phyloP scores from a whole-genome alignment of 2,113 vertebrate species.

The Rhinolophus sinicus region DNA sequence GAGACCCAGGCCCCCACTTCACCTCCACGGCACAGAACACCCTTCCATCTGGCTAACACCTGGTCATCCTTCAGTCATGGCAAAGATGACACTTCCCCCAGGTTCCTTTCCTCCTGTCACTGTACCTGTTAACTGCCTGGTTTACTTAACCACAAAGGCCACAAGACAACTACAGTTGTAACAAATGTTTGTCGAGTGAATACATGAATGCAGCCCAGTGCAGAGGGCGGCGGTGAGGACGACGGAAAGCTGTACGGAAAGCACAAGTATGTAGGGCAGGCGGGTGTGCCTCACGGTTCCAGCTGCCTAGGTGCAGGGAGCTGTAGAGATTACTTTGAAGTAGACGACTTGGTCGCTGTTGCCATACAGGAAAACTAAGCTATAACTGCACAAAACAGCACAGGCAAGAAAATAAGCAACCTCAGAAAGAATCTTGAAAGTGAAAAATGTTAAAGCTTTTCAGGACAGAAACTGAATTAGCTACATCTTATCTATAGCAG shows the following conservation, averaged over 20 bases:
- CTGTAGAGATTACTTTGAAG: not conserved
- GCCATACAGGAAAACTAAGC: not conserved
- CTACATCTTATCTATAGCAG: not conserved
- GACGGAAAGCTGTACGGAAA: not conserved
- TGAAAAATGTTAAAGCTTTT: not conserved
- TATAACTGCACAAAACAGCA: not conserved
- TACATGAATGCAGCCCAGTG: not conserved
- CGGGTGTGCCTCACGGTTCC: not conserved
- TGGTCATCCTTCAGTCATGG: not conserved
- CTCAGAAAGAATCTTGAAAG: not conserved
- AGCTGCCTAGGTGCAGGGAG: not conserved
- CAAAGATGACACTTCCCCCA: not conserved
- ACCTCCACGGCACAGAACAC: not conserved
- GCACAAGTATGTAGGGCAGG: not conserved
- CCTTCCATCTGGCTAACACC: not conserved
- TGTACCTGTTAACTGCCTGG: not conserved
- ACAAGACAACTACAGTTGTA: not conserved
- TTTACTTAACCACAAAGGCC: not conserved
- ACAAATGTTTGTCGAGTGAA: not conserved
- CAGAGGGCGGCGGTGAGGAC: not conserved
- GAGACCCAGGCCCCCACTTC: not conserved
- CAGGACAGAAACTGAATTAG: slow-evolving; percentile 1
- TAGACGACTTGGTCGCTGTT: not conserved
- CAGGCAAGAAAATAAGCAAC: not conserved
- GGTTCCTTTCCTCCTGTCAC: not conserved